These are phyloP conservation scores for Coelopa frigida DNA, from an alignment of 1,140 invertebrate genomes.

Conservation along the genomic window DNA sequence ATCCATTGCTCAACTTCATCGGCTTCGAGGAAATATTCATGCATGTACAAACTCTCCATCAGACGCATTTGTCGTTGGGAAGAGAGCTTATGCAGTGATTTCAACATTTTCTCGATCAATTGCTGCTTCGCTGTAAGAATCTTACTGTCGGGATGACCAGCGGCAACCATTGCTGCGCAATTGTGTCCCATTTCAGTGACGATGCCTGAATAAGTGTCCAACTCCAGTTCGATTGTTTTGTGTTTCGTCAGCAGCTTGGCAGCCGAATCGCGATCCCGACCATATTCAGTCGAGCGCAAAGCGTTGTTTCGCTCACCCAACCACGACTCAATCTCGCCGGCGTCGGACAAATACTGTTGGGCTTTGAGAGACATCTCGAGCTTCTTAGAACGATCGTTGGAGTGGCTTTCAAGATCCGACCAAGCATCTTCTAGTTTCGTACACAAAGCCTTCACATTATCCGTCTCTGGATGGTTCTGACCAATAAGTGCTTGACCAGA, in stretches of 20 bases:
- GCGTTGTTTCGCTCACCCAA: conserved; percentile 79
- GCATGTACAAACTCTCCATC: conserved; percentile 85
- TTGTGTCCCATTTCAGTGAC: conserved; percentile 87
- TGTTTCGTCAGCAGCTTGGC: conserved; percentile 88
- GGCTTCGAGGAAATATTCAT: conserved; percentile 88
- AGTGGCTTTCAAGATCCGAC: conserved; percentile 61
- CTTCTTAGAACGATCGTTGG: conserved; percentile 63
- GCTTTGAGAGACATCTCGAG: conserved; percentile 79
- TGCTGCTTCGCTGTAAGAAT: conserved; percentile 71
- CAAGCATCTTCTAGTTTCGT: conserved; percentile 58
- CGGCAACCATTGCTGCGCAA: conserved; percentile 68
- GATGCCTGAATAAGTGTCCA: conserved; percentile 89
- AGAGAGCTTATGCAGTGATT: conserved; percentile 72
- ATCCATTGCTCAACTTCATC: conserved; percentile 92
- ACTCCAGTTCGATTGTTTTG: conserved; percentile 84
- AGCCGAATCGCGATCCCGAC: conserved; percentile 79
- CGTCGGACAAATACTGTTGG: conserved; percentile 86
- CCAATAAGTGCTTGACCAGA: conserved; percentile 63
- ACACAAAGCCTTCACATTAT: conserved; percentile 63
- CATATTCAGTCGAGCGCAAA: conserved; percentile 73
- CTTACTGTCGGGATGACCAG: conserved; percentile 72
- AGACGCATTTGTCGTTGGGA: conserved; percentile 72
- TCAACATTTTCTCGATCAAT: conserved; percentile 68
- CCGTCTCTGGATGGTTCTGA: conserved; percentile 66
- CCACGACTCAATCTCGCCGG: conserved; percentile 89